Base-by-base conservation (phyloP, 2,113 vertebrate species). In the Sinocyclocheilus rhinocerous region DNA sequence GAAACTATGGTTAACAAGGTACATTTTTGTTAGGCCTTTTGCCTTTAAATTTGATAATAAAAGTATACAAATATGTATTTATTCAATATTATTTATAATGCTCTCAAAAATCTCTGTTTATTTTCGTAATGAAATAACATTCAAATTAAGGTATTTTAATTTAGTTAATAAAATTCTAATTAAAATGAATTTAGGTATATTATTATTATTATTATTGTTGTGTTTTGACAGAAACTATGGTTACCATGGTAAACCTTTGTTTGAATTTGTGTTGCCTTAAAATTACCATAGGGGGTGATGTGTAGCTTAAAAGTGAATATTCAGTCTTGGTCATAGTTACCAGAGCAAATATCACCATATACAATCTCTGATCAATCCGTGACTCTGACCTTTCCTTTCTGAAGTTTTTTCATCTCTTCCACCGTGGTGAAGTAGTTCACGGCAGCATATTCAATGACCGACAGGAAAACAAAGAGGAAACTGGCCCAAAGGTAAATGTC, bases 401-500 rank as follows among this genome's bases (percentile, higher is more conserved):
- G 93, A 39, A 95, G 92, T 83, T 90, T 95, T 90, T 93, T 95
- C 95, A 95, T 95, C 87, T 97, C 97, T 90, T 97, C 96, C 75
- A 94, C 90, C 0, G 97, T 97, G 84, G 97, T 98, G 91, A 98
- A 96, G 93, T 97, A 97, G 93, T 97, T 98, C 89, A 97, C 95
- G 0, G 97, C 96, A 18, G 97, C 97, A 0, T 97, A 97, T 89
- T 97, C 97, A 0, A 96, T 96, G 92, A 97, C 96, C 0, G 97
- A 97, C 59, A 97, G 94, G 90, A 97, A 97, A 76, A 95, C 93
- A 77, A 94, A 94, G 48, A 95, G 90, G 92, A 95, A 94, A 90
- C 97, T 97, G 88, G 95, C 95, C 96, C 97, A 97, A 91, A 98
- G 92, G 92, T 97, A 97, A 84, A 97, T 94, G 73, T 97, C 97